Conservation (phyloP, 2,797 vertebrate species). For the Pampus argenteus region DNA sequence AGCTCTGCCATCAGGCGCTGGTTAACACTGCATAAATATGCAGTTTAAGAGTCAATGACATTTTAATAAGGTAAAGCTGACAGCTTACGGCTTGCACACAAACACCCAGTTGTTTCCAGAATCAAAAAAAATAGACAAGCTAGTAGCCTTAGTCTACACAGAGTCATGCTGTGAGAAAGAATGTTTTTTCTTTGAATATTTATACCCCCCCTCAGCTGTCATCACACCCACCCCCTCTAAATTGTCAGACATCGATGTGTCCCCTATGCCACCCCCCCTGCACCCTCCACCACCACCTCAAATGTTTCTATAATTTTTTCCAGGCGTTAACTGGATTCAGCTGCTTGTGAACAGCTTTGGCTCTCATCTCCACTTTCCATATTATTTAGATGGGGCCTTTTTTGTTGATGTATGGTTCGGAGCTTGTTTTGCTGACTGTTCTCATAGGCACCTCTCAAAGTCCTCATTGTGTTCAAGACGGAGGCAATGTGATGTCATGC, state of each 20-base stretch:
- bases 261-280: constrained; percentile 11
- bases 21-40: constrained; percentile 85
- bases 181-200: constrained; percentile 71
- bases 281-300: constrained; percentile 12
- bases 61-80: constrained; percentile 86
- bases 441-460: constrained; percentile 72
- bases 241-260: constrained; percentile 60
- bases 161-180: constrained; percentile 63
- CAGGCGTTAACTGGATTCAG: constrained; percentile 80
- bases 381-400: constrained; percentile 71
- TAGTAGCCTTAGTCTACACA: constrained; percentile 41
- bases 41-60: constrained; percentile 84
- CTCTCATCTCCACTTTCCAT: constrained; percentile 78
- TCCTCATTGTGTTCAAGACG: constrained; percentile 71
- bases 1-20: constrained; percentile 74
- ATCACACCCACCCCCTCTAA: constrained; percentile 54
- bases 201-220: constrained; percentile 63
- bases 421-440: constrained; percentile 69
- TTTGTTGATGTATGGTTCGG: constrained; percentile 69
- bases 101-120: constrained; percentile 72
- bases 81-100: constrained; percentile 71
- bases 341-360: constrained; percentile 73
- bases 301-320: constrained; percentile 78
- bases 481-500: constrained; percentile 76
- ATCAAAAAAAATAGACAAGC: constrained; percentile 61